Evolutionary conservation across 2,797 vertebrate species (phyloP).

Genomic region (Eospalax fontanierii): DNA sequence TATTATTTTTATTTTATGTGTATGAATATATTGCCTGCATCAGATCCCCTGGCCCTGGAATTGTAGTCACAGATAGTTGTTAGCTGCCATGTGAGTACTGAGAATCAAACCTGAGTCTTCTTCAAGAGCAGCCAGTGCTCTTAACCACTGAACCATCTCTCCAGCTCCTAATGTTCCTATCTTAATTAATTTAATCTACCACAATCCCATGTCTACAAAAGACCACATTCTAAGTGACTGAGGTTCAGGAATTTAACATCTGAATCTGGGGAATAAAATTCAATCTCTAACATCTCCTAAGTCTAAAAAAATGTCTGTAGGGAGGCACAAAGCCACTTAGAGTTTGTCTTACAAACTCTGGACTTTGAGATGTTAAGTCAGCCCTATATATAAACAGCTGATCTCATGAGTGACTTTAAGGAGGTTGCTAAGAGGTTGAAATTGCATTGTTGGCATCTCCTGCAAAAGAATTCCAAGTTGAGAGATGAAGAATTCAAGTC

Average conservation of each 20-base stretch:
- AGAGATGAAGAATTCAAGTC: background rate
- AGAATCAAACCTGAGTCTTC: too few relatives aligned
- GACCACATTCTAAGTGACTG: background rate
- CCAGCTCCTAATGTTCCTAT: background rate
- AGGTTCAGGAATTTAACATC: background rate
- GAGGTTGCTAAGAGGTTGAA: background rate
- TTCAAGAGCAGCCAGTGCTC: too few relatives aligned
- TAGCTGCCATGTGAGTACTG: too few relatives aligned
- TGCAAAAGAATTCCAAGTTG: conserved; percentile 47
- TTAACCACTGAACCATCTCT: too few relatives aligned
- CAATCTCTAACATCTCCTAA: background rate
- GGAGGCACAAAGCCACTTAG: background rate
- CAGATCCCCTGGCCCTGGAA: too few relatives aligned
- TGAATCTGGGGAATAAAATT: conserved; percentile 2
- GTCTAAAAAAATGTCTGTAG: background rate
- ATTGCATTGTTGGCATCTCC: background rate
- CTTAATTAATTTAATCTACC: background rate
- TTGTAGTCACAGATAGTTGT: too few relatives aligned
- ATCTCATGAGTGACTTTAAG: conserved; percentile 2
- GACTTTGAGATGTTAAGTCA: conserved; percentile 1
- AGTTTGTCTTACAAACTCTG: conserved; percentile 42
- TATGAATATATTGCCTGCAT: too few relatives aligned
- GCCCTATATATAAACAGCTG: background rate
- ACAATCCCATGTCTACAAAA: background rate
- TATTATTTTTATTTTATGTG: too few relatives aligned